A percentile compares a stretch with the other conserved stretches of the same genome.
phyloP scores from a whole-genome alignment of 2,113 vertebrate species.

The Erpornis zantholeuca region DNA sequence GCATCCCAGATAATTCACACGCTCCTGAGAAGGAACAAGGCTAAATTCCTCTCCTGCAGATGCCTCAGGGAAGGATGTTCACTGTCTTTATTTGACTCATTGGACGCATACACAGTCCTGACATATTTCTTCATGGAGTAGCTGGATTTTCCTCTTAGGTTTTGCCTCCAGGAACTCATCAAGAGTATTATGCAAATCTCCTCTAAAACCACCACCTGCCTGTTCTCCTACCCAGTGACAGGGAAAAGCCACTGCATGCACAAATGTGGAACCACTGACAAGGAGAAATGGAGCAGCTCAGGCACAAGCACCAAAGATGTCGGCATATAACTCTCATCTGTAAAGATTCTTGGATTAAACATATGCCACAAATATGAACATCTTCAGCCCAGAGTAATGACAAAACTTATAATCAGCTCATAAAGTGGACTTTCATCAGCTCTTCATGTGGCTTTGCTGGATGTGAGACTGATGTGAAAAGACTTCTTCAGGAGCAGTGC shows the following conservation, averaged over 20 bases:
- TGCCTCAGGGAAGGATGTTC: fast-evolving
- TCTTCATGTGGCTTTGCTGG: not conserved
- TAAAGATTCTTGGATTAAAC: not conserved
- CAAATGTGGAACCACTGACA: not conserved
- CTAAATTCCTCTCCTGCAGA: not conserved
- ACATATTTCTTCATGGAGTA: not conserved
- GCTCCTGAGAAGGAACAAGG: not conserved
- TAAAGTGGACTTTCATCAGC: not conserved
- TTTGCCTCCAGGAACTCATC: not conserved
- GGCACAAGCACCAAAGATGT: not conserved
- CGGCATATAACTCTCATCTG: not conserved
- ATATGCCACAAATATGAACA: not conserved
- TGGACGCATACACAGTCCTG: not conserved
- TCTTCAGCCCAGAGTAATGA: not conserved
- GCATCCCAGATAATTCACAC: not conserved
- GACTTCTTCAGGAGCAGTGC: not conserved
- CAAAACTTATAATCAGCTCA: not conserved
- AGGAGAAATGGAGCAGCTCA: not conserved
- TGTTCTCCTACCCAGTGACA: not conserved
- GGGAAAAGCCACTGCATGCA: not conserved
- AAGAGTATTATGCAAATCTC: not conserved
- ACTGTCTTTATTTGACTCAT: not conserved
- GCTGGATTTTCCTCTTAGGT: not conserved
- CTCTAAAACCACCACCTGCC: not conserved
- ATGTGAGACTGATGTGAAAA: not conserved